A percentile compares a stretch with the other conserved stretches of the same genome.
These are phyloP conservation scores for Oscheius sp. DNA, from an alignment of 2,888 invertebrate genomes.

Conservation along the genomic window DNA sequence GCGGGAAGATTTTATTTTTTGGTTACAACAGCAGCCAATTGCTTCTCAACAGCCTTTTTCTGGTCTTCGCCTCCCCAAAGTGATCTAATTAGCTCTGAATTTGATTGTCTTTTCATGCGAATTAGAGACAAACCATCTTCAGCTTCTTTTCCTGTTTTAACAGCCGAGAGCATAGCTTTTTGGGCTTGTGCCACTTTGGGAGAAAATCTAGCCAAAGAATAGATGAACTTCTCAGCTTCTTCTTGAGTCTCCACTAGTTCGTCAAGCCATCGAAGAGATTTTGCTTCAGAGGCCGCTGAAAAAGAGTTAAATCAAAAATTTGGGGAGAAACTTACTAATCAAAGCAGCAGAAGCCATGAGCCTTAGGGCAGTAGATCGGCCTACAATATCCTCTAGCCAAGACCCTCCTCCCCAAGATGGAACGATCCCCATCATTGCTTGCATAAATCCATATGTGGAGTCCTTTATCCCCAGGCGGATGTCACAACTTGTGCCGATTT, in stretches of 20 bases:
- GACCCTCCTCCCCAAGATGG: slow-evolving; percentile 53
- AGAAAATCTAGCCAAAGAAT: slow-evolving; percentile 28
- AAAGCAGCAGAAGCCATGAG: slow-evolving; percentile 21
- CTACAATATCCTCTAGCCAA: slow-evolving; percentile 34
- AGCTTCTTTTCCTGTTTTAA: slow-evolving; percentile 12
- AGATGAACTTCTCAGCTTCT: slow-evolving; percentile 42
- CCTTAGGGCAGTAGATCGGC: slow-evolving; percentile 23
- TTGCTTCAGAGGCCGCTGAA: slow-evolving; percentile 34
- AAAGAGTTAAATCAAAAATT: not conserved
- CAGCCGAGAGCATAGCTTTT: slow-evolving; percentile 43
- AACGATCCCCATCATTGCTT: slow-evolving; percentile 49
- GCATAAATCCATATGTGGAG: slow-evolving; percentile 43
- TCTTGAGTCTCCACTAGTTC: slow-evolving; percentile 40
- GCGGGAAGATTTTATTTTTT: slow-evolving; percentile 31
- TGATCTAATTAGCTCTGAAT: slow-evolving; percentile 30
- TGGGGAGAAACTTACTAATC: not conserved
- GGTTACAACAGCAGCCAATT: slow-evolving; percentile 40
- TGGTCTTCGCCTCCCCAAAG: slow-evolving; percentile 47
- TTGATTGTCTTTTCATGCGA: not conserved
- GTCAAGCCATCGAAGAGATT: slow-evolving; percentile 39
- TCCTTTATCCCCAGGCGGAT: slow-evolving; percentile 43
- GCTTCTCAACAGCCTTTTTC: slow-evolving; percentile 40
- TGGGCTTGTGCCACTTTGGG: slow-evolving; percentile 39
- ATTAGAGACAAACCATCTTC: slow-evolving; percentile 31
- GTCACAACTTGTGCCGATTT: slow-evolving; percentile 45